phyloP scores from a whole-genome alignment of 2,113 vertebrate species.

The Chloropsis cyanopogon region DNA sequence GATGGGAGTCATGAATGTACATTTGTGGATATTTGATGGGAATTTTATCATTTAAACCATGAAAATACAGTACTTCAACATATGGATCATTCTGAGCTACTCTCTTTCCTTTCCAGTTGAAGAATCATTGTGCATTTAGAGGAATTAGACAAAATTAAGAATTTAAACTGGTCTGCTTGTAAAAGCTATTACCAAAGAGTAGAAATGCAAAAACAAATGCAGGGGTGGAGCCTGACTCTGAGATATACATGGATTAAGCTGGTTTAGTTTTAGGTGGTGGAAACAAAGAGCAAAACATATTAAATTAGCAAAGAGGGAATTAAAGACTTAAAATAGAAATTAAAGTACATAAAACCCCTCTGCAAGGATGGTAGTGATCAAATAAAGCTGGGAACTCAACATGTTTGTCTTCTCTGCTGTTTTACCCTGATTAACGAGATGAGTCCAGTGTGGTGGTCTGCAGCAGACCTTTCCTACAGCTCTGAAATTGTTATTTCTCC shows the following conservation, averaged over 20 bases:
- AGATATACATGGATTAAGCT: not conserved
- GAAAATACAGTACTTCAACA: slow-evolving; percentile 63
- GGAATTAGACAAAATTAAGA: slow-evolving; percentile 52
- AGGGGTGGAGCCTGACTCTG: not conserved
- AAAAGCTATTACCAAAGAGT: slow-evolving; percentile 7
- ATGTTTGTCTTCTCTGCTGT: not conserved
- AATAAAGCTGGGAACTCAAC: not conserved
- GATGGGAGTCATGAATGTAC: slow-evolving; percentile 51
- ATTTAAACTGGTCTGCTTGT: slow-evolving; percentile 26
- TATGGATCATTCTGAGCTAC: slow-evolving; percentile 56
- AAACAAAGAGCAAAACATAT: not conserved
- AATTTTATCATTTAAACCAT: slow-evolving; percentile 48
- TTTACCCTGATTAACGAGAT: not conserved
- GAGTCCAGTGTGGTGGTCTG: not conserved
- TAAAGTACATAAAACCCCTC: not conserved
- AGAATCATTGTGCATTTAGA: slow-evolving; percentile 48
- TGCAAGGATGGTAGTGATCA: not conserved
- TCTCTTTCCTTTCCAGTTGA: slow-evolving; percentile 52
- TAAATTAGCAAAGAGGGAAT: not conserved
- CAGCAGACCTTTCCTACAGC: not conserved
- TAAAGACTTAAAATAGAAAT: not conserved
- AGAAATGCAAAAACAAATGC: not conserved
- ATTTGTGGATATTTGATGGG: slow-evolving; percentile 63
- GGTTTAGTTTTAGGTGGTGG: not conserved
- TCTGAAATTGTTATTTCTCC: not conserved